phyloP scores from a whole-genome alignment of 2,888 invertebrate genomes.

The Theretra japonica region DNA sequence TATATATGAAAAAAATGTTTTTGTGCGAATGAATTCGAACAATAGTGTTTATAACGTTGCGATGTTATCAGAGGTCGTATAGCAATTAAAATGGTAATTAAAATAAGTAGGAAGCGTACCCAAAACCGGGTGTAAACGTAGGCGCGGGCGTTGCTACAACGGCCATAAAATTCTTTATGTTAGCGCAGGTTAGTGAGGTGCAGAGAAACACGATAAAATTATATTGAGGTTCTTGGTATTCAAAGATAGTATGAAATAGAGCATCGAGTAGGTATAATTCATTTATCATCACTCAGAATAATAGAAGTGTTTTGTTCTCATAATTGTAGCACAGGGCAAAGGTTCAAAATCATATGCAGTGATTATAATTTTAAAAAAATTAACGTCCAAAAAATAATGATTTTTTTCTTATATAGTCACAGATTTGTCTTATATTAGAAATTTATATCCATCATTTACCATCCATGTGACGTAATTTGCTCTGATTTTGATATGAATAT shows the following conservation, averaged over 20 bases:
- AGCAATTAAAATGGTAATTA: constrained; percentile 78
- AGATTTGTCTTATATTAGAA: no score
- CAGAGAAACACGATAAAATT: constrained; percentile 44
- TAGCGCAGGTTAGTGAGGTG: constrained; percentile 55
- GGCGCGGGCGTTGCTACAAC: constrained; percentile 64
- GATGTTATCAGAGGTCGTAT: constrained; percentile 68
- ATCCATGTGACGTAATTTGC: no score
- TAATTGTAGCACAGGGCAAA: no score
- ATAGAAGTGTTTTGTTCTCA: no score
- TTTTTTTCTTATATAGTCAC: no score
- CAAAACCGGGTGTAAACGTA: constrained; percentile 69
- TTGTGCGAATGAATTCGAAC: constrained; percentile 61
- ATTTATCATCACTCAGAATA: no score
- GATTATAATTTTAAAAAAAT: no score
- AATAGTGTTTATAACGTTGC: constrained; percentile 61
- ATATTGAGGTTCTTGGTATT: not conserved
- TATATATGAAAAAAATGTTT: constrained; percentile 39
- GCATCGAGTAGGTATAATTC: not conserved
- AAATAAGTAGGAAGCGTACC: constrained; percentile 75
- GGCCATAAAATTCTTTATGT: constrained; percentile 73
- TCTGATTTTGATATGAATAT: no score
- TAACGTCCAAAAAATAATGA: no score
- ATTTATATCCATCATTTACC: no score
- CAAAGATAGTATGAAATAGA: not conserved
- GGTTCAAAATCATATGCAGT: no score